phyloP scores from a whole-genome alignment of 2,888 invertebrate species.

The Drosophila meridionalis region DNA sequence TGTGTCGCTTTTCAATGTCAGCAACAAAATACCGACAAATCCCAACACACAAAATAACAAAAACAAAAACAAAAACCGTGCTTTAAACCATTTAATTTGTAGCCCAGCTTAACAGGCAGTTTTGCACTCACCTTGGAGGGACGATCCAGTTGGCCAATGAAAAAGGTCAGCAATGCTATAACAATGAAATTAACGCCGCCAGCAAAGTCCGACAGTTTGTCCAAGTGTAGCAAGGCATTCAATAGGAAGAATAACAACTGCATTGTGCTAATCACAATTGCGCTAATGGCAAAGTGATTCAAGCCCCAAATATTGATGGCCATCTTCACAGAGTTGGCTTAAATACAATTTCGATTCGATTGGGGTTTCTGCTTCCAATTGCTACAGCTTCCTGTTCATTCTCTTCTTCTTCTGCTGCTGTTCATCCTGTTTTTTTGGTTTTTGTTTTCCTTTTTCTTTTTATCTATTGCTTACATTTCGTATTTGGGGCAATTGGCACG shows the following conservation, averaged over 20 bases:
- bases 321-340: conserved; percentile 61
- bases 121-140: conserved; percentile 86
- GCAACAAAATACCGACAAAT: conserved; percentile 39
- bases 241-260: conserved; percentile 95
- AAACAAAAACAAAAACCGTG: neutral
- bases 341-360: neutral
- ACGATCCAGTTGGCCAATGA: conserved; percentile 92
- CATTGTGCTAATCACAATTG: conserved; percentile 93
- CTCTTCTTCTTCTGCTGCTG: conserved; percentile 2
- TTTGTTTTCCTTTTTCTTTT: neutral
- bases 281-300: conserved; percentile 94
- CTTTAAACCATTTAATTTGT: conserved; percentile 28
- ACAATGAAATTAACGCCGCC: conserved; percentile 97
- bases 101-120: conserved; percentile 20
- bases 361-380: neutral
- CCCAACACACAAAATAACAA: conserved; percentile 8
- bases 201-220: conserved; percentile 96
- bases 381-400: neutral
- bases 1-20: conserved; percentile 68
- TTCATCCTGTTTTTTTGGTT: conserved; percentile 11
- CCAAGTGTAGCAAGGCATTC: conserved; percentile 93
- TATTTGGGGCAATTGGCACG: neutral
- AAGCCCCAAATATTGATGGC: conserved; percentile 88
- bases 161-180: conserved; percentile 94
- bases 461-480: conserved; percentile 11